Evolutionary conservation across 2,113 vertebrate genomes (phyloP), one percentile per base, ranked within the genome.

Genomic region (Glaucomys volans): DNA sequence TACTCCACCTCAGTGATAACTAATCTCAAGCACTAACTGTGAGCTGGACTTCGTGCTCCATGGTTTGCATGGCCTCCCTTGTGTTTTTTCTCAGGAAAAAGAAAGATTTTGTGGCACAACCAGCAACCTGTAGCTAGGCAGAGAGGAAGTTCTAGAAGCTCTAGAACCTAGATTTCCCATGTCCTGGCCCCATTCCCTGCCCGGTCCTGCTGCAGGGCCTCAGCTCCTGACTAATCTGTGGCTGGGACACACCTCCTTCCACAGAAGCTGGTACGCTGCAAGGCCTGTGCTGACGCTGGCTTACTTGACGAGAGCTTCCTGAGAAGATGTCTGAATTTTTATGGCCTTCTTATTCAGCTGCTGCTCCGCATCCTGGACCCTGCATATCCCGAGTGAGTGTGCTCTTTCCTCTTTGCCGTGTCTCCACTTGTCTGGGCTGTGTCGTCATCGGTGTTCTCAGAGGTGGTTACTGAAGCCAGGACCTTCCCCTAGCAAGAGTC

Each of bases 251-350:
- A 8, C 85, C 95, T 96, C 20, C 97, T 87, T 96, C 95, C 97
- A 92, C 99, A 99, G 99, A 99, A 99, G 99, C 98, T 99, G 97
- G 99, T 99, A 98, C 99, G 99, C 96, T 99, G 99, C 98, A 99
- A 99, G 98, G 99, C 99, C 91, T 99, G 99, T 97, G 99, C 99
- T 84, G 99, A 99, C 66, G 99, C 99, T 40, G 99, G 99, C 76
- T 98, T 99, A 97, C 98, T 99, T 98, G 99, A 99, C 86, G 99
- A 99, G 97, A 99, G 99, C 98, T 99, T 99, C 93, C 99, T 99
- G 86, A 99, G 99, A 97, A 99, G 99, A 98, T 99, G 99, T 97
- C 99, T 99, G 98, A 99, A 99, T 98, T 99, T 99, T 98, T 99
- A 99, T 96, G 99, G 99, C 98, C 99, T 99, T 97, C 99, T 99